phyloP scores from a whole-genome alignment of 2,888 invertebrate species.

The Tetheella fluctuosa region DNA sequence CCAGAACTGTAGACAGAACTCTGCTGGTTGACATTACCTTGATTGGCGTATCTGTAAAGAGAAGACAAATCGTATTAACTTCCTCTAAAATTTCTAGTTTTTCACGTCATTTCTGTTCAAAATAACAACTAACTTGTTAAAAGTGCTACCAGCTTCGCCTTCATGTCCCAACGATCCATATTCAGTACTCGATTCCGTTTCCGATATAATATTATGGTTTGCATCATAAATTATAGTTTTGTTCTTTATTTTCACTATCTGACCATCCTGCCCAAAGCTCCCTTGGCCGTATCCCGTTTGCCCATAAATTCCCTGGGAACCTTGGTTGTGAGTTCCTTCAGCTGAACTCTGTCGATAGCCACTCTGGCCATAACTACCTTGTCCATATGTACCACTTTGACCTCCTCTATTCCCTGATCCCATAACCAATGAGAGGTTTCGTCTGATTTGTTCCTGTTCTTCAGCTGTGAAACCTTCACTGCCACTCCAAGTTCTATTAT shows the following conservation, averaged over 20 bases:
- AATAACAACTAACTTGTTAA: slow-evolving; percentile 64
- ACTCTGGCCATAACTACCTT: slow-evolving; percentile 33
- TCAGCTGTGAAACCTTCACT: slow-evolving; percentile 57
- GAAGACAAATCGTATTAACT: slow-evolving; percentile 10
- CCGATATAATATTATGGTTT: slow-evolving; percentile 74
- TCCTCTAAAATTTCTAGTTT: neutral
- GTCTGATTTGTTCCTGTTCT: slow-evolving; percentile 62
- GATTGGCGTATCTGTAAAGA: slow-evolving; percentile 53
- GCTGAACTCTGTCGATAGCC: slow-evolving; percentile 23
- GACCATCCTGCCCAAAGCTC: slow-evolving; percentile 49
- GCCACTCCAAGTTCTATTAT: slow-evolving; percentile 58
- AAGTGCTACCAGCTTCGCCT: slow-evolving; percentile 76
- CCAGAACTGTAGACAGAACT: slow-evolving; percentile 11
- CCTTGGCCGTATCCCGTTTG: slow-evolving; percentile 38
- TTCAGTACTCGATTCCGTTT: slow-evolving; percentile 81
- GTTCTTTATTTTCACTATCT: slow-evolving; percentile 60
- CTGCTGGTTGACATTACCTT: slow-evolving; percentile 36
- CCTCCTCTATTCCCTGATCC: slow-evolving; percentile 27
- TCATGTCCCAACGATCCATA: slow-evolving; percentile 73
- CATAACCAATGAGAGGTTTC: slow-evolving; percentile 50
- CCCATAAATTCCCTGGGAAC: slow-evolving; percentile 38
- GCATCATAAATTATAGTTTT: slow-evolving; percentile 67
- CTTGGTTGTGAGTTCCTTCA: slow-evolving; percentile 13
- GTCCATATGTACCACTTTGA: slow-evolving; percentile 13
- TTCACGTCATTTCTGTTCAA: neutral